A percentile compares a stretch with the other conserved stretches of the same genome.
These are phyloP conservation scores for Carassius carassius DNA, from an alignment of 2,113 vertebrate genomes.

Conservation along the genomic window DNA sequence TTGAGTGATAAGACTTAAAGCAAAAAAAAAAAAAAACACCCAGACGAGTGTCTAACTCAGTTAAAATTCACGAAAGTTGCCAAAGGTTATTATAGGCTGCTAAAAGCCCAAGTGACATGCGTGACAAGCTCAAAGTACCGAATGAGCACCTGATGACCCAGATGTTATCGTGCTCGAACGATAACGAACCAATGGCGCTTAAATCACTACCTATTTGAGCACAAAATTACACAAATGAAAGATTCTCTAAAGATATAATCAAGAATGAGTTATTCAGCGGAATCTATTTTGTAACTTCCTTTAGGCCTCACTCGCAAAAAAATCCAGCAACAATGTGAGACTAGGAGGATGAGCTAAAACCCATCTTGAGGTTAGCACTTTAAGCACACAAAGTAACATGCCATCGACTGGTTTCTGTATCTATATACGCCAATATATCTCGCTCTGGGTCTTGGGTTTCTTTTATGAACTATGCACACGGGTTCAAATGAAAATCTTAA, in stretches of 20 bases:
- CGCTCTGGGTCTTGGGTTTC: neutral
- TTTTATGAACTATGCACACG: neutral
- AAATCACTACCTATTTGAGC: neutral
- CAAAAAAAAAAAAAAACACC: neutral
- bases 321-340: slow-evolving; percentile 21
- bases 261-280: neutral
- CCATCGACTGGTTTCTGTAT: neutral
- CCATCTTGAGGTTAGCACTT: neutral
- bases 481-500: neutral
- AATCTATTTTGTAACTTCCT: slow-evolving; percentile 19
- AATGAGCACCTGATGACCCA: slow-evolving; percentile 24
- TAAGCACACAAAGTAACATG: neutral
- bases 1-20: slow-evolving; percentile 4
- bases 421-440: neutral
- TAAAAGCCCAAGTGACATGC: neutral
- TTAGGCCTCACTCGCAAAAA: slow-evolving; percentile 38
- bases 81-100: neutral
- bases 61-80: neutral
- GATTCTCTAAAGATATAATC: no score
- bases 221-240: neutral
- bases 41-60: neutral
- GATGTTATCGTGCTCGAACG: slow-evolving; percentile 9
- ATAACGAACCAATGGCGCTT: neutral
- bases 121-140: slow-evolving; percentile 16
- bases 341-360: slow-evolving; percentile 29